Base-by-base conservation (phyloP, 2,113 vertebrate genomes). In the Chlamydotis undulata region DNA sequence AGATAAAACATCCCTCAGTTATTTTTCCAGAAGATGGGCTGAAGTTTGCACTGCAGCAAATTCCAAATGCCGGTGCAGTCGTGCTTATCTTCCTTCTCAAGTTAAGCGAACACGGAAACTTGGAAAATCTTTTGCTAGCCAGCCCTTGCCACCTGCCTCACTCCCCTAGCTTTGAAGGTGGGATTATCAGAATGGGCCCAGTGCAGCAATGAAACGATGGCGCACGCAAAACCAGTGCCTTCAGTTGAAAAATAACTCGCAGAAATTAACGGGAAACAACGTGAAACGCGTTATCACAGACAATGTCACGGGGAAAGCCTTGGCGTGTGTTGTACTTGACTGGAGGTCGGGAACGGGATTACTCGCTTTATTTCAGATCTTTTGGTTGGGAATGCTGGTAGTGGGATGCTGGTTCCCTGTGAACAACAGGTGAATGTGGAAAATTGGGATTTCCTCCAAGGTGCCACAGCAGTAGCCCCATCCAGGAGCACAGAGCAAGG, bases 1-100 rank as follows among this genome's bases (percentile, higher is more conserved):
- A 92, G 76, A 77, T 26, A 61, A 76, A 90, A 89, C 45, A 83
- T 84, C 41, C 74, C 81, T 71, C 8, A 49, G 63, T 35, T 87
- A 6, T 78, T 80, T 71, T 89, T 90, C 31, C 77, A 81, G 80
- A 71, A 52, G 76, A 61, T 7, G 55, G 26, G 11, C 13, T 26
- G 68, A 43, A 60, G 12, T 5, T 21, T 60, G 61, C 10, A 3
- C 6, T 31, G 77, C 69, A 75, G 64, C 52, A 64, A 87, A 81
- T 74, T 59, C 83, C 89, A 73, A 57, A 57, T 6, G 26, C 83
- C 76, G n/a, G 45, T 1, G 29, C 41, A 80, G 67, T n/a, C 3
- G 0, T 53, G 45, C 63, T 86, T 24, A 25, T 63, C 43, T 81
- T 89, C 59, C 60, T 67, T 77, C 35, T 11, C 49, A 41, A 79